Base-by-base conservation (phyloP, 2,888 invertebrate species). In the Deilephila elpenor region DNA sequence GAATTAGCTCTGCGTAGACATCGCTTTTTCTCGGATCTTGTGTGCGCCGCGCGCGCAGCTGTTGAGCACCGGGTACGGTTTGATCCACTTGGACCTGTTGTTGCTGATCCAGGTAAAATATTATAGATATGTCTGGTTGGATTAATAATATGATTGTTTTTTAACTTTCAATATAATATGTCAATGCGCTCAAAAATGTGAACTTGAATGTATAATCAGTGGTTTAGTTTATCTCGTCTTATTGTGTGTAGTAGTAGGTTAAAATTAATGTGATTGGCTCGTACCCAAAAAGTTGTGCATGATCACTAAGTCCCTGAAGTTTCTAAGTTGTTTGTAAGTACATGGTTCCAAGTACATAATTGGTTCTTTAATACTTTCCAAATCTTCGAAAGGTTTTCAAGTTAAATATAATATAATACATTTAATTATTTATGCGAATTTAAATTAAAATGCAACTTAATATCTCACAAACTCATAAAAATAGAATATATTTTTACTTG, bases 21-120 rank as follows among this genome's bases (percentile, higher is more conserved):
- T 89, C 95, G 97, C 82, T 96, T 97, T 90, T 97, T 97, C 91
- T 96, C 97, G 73, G 97, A 97, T 86, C 95, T 97, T 75, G 95
- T 97, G 78, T 95, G 96, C 81, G 97, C 97, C 80, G 96, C 97
- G 64, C 96, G 96, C 84, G 96, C 96, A 80, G 96, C 96, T 72
- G 96, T 96, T 72, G 96, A 97, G 87, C 97, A 97, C 90, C 96
- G 96, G 82, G 97, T 97, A 80, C 95, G 96, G 77, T 97, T 97
- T 91, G 97, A 97, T 89, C 97, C 97, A 29, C 94, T 97, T 70
- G 96, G 96, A 78, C 96, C 96, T 62, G 93, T 95, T 79, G 95
- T 96, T 77, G 96, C 96, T 56, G 93, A 92, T 85, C 86, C 95
- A 89, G 96, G 96, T 96, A 92, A 95, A 86, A 76, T 74, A 71